Conservation (phyloP, 2,888 invertebrate genomes). For the Hypomecis punctinalis region DNA sequence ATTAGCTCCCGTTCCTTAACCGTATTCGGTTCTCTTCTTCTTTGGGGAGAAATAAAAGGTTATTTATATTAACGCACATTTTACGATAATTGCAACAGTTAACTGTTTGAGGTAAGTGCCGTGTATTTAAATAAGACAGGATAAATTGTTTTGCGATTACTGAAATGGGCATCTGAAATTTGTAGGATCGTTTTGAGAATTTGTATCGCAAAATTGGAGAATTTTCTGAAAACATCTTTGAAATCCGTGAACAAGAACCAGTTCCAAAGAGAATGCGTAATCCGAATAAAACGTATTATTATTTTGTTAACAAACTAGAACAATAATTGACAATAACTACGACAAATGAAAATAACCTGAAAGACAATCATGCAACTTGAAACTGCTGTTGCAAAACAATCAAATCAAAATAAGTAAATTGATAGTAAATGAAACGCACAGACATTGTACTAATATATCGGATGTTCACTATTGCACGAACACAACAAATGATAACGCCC, state of each 20-base stretch:
- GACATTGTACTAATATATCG: neutral
- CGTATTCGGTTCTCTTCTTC: conserved; percentile 16
- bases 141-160: conserved; percentile 1
- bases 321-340: no score
- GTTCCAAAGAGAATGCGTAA: neutral
- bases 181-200: neutral
- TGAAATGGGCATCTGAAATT: conserved; percentile 3
- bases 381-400: neutral
- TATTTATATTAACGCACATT: conserved; percentile 5
- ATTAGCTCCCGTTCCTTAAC: conserved; percentile 21
- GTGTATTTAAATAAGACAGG: neutral
- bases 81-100: conserved; percentile 14
- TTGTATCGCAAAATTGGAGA: neutral
- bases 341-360: no score
- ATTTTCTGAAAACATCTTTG: neutral
- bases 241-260: neutral
- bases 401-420: neutral
- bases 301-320: no score
- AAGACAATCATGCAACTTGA: no score
- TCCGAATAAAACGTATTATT: no score
- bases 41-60: conserved; percentile 8
- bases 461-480: conserved; percentile 22
- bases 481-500: conserved; percentile 17
- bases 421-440: neutral
- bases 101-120: neutral